Conservation (phyloP, 2,113 vertebrate genomes). For the Ageneiosus marmoratus region DNA sequence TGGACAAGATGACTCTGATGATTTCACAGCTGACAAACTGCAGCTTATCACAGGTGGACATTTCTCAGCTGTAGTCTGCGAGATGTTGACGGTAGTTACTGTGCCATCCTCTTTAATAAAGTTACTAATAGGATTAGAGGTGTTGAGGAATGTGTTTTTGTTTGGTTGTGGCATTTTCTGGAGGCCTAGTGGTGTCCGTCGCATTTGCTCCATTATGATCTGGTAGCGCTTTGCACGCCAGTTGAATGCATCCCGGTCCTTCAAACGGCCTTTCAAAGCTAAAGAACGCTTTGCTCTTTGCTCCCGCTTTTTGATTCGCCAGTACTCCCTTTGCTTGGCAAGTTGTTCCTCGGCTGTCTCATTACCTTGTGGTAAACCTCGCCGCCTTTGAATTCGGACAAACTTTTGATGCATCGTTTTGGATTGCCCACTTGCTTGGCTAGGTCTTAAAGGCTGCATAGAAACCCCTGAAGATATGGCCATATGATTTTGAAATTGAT, state of each 20-base stretch:
- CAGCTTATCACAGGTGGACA: background rate
- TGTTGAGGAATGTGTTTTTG: constrained; percentile 25
- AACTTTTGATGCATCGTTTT: constrained; percentile 61
- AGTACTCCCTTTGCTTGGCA: constrained; percentile 73
- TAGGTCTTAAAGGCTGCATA: constrained; percentile 41
- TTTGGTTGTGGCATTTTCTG: constrained; percentile 43
- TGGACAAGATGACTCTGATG: background rate
- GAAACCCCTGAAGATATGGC: constrained; percentile 25
- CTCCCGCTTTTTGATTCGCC: constrained; percentile 75
- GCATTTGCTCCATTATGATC: constrained; percentile 67
- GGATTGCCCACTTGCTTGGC: constrained; percentile 47
- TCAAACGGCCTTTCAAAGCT: constrained; percentile 65
- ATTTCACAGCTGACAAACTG: constrained; percentile 18
- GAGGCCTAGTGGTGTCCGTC: constrained; percentile 50
- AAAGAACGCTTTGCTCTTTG: constrained; percentile 74
- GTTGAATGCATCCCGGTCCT: constrained; percentile 69
- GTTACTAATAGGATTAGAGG: constrained; percentile 65
- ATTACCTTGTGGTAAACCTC: constrained; percentile 50
- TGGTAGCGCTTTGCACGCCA: constrained; percentile 68
- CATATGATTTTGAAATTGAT: constrained; percentile 20
- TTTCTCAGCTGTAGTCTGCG: constrained; percentile 38
- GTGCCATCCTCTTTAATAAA: constrained; percentile 77
- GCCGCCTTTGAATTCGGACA: constrained; percentile 60
- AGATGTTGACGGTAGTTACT: constrained; percentile 63
- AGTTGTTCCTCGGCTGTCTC: constrained; percentile 69